These are phyloP conservation scores for Smithornis capensis DNA, from an alignment of 2,113 vertebrate genomes.

Conservation along the genomic window DNA sequence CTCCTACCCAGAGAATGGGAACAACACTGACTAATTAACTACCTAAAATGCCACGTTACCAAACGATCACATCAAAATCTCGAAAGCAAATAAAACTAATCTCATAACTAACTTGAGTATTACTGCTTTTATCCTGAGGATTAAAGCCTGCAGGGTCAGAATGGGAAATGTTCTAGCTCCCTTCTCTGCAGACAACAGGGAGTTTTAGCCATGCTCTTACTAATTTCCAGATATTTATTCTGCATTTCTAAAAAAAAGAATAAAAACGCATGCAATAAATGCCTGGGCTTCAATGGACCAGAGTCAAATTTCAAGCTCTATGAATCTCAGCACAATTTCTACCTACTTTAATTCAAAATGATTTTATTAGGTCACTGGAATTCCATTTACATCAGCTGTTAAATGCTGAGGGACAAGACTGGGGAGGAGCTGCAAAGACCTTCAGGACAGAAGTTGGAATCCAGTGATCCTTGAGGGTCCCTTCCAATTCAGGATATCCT, in stretches of 20 bases:
- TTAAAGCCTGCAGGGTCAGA: background rate
- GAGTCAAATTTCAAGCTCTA: background rate
- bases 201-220: background rate
- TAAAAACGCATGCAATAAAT: background rate
- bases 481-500: background rate
- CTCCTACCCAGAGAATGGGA: background rate
- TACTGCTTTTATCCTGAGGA: background rate
- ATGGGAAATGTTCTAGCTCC: background rate
- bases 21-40: background rate
- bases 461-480: background rate
- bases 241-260: background rate
- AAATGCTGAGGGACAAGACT: background rate
- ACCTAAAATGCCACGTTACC: background rate
- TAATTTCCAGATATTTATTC: background rate
- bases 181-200: background rate
- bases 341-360: background rate
- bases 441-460: background rate
- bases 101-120: background rate
- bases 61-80: background rate
- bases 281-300: background rate
- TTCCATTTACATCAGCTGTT: background rate
- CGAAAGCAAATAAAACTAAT: background rate
- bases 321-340: background rate
- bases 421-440: background rate
- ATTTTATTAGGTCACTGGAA: background rate